phyloP scores from a whole-genome alignment of 2,888 invertebrate species.

The Tolmerus cingulatus region DNA sequence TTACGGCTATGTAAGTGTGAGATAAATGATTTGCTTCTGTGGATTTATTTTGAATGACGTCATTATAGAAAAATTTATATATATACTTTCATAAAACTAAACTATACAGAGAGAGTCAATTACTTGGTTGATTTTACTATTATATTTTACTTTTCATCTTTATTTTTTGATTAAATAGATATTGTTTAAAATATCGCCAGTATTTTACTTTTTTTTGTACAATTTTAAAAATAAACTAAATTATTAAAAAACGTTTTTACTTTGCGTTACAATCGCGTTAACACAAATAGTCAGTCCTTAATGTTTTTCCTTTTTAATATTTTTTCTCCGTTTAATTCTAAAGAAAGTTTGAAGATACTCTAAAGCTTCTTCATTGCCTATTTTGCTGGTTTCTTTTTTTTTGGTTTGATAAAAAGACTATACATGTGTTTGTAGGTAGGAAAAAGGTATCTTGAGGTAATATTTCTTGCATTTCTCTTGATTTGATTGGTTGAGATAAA shows the following conservation, averaged over 20 bases:
- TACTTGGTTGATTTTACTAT: not conserved
- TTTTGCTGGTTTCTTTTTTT: not conserved
- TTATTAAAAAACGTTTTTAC: not conserved
- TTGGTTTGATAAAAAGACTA: not conserved
- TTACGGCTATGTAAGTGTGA: not conserved
- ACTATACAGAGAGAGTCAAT: not conserved
- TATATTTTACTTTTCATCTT: not conserved
- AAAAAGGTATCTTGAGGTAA: slow-evolving; percentile 6
- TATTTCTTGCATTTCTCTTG: not conserved
- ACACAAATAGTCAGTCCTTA: slow-evolving; percentile 34
- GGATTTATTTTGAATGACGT: not conserved
- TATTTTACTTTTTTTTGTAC: not conserved
- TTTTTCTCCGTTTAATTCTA: not conserved
- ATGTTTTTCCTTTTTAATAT: not conserved
- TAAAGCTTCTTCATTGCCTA: slow-evolving; percentile 1
- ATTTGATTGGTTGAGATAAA: not conserved
- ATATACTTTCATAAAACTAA: not conserved
- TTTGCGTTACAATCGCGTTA: slow-evolving; percentile 1
- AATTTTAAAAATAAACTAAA: slow-evolving; percentile 24
- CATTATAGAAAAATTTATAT: not conserved
- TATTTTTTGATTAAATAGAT: not conserved
- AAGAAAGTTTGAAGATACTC: not conserved
- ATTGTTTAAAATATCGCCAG: not conserved
- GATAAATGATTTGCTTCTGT: not conserved
- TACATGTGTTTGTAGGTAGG: slow-evolving; percentile 2